Conservation (phyloP, 2,888 invertebrate genomes). For the Plagiodera versicolora region DNA sequence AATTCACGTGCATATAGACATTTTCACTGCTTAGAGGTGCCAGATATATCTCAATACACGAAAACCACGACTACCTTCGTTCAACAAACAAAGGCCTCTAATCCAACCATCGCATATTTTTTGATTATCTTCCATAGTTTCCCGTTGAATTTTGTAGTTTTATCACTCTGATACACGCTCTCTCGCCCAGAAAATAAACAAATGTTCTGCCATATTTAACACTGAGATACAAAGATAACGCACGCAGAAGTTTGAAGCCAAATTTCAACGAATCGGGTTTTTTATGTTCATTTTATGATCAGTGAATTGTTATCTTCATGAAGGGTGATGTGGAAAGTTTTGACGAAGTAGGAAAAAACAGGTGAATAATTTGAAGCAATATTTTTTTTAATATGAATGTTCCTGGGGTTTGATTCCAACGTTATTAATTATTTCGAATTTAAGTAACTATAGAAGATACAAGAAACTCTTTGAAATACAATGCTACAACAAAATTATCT, state of each 20-base stretch:
- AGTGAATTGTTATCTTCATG: no score
- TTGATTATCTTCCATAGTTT: background rate
- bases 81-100: background rate
- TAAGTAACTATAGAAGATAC: no score
- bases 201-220: background rate
- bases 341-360: no score
- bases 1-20: background rate
- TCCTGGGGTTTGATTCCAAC: no score
- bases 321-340: no score
- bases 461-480: no score
- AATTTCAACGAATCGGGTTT: background rate
- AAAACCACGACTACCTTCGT: background rate
- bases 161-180: background rate
- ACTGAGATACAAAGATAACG: background rate
- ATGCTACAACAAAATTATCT: no score
- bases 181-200: background rate
- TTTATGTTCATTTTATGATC: no score
- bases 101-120: background rate
- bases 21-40: background rate
- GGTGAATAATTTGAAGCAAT: no score
- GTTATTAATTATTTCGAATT: no score
- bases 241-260: background rate
- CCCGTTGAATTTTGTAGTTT: background rate
- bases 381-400: no score
- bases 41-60: background rate